Evolutionary conservation across 2,797 vertebrate species (phyloP), one percentile per base, ranked within the genome.

Genomic region (Pangasius djambal): DNA sequence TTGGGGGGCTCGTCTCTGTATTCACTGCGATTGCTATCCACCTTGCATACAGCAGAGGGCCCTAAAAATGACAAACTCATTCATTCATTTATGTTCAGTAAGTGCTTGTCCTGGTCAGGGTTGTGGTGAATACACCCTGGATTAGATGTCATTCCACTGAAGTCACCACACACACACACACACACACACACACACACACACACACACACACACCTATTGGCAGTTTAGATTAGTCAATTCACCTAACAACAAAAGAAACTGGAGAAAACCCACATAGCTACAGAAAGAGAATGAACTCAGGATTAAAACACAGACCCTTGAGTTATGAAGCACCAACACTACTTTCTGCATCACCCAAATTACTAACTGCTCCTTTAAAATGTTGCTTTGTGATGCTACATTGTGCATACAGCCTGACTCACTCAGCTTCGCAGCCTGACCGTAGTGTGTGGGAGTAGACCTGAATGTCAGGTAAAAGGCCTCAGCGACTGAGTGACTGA

Each of bases 401-500:
- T 31, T 67, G 82, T n/a, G 40, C 40, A 20, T n/a, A 20, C 40
- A 31, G 63, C 31, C 61, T 67, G 61, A 65, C 37, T 83, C 22
- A 63, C 79, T 48, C 61, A n/a, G 57, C 16, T 67, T 28, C 20
- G 13, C 28, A 50, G 61, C 16, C 8, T 67, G 79, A 63, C 55
- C 55, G 4, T n/a, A 61, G 15, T 22, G 63, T 84, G 83, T 84
- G 48, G 83, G 83, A 84, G 83, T 67, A 84, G 8, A 84, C 28
- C 63, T 34, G 44, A 69, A 69, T 84, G 48, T 7, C 2, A 2
- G 63, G 34, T 69, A 52, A 52, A 84, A 84, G 83, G 28, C 63
- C 28, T 59, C 20, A 61, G 83, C 8, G 10, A 84, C 12, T 69
- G 63, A 50, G 28, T 84, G 63, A 84, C 44, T 69, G 83, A 52